Percentiles rank a stretch among this genome's conserved stretches.
Conservation (phyloP, 2,888 invertebrate species). For the Adelognathus sp. region DNA sequence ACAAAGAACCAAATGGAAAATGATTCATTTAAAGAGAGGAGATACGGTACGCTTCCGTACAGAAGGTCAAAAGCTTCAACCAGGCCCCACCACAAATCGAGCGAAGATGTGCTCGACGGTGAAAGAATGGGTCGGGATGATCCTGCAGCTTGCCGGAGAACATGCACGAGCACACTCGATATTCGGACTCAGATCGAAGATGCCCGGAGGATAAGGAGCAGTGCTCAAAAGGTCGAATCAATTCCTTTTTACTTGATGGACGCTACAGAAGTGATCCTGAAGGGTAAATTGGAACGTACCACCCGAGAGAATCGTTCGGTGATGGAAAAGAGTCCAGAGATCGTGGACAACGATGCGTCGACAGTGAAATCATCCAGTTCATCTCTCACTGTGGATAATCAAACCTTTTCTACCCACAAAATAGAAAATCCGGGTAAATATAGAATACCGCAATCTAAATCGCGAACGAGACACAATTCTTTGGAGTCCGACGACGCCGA, state of each 20-base stretch:
- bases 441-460: slow-evolving; percentile 24
- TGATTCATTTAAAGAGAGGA: slow-evolving; percentile 49
- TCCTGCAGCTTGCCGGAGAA: slow-evolving; percentile 59
- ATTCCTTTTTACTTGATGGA: slow-evolving; percentile 68
- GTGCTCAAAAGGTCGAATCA: slow-evolving; percentile 3
- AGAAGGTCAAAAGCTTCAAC: slow-evolving; percentile 64
- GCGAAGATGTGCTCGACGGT: slow-evolving; percentile 73
- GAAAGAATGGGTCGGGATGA: slow-evolving; percentile 61
- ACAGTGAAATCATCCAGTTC: background rate
- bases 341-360: slow-evolving; percentile 1
- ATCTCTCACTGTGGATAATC: background rate
- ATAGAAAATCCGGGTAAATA: slow-evolving; percentile 24
- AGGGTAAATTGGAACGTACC: slow-evolving; percentile 66
- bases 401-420: background rate
- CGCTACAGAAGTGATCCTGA: slow-evolving; percentile 74
- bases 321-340: slow-evolving; percentile 10
- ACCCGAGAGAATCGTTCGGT: slow-evolving; percentile 36
- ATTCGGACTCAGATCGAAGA: slow-evolving; percentile 56
- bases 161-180: slow-evolving; percentile 67
- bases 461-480: slow-evolving; percentile 70
- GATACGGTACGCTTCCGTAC: slow-evolving; percentile 73
- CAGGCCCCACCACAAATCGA: slow-evolving; percentile 72
- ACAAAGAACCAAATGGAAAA: background rate
- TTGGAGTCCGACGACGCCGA: slow-evolving; percentile 66
- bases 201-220: background rate